Evolutionary conservation across 37 sponge, comb jelly and placozoan species (phyloP), one percentile per base, ranked within the genome.

Genomic region (Ephydatia muelleri): DNA sequence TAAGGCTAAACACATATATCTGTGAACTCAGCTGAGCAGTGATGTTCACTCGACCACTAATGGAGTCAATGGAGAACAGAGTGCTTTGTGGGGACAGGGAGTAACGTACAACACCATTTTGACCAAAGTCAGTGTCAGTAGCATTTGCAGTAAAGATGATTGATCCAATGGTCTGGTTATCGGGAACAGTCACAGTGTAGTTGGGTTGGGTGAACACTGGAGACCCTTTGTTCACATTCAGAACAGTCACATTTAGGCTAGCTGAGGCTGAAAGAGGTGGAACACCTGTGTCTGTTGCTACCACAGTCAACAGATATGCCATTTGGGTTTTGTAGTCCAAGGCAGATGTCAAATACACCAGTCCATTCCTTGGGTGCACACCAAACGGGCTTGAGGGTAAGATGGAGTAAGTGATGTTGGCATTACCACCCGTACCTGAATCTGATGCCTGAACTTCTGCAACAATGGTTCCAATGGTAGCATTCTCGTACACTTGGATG

Each of bases 361-460:
- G 26, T 26, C 93, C 93, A 47, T 71, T 82, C 33, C 0, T 49
- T 11, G 49, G 5, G 67, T 86, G 66, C 31, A 93, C 76, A 30
- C 22, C 48, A 64, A 93, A 89, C 22, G 87, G 85, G 22, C 73
- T 36, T 14, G 68, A 3, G 35, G 57, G 33, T 33, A 48, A 48
- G 39, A 92, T 43, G 30, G 66, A 30, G 68, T 88, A 88, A 22
- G 25, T 25, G 26, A 88, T 66, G 0, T 30, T 70, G 19, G 83
- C 82, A 85, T 92, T 92, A 23, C 8, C 31, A 26, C 86, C 85
- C 16, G 30, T 75, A 67, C 91, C 94, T 19, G 38, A 38, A 82
- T 91, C 94, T 28, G 31, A 72, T 43, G 94, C 94, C 23, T 40
- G 30, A 23, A 91, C 81, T 21, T 38, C 64, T 19, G 68, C 19